A percentile compares a stretch with the other conserved stretches of the same genome.
Conservation (phyloP, 2,888 invertebrate genomes). For the Syrista parreyssii region DNA sequence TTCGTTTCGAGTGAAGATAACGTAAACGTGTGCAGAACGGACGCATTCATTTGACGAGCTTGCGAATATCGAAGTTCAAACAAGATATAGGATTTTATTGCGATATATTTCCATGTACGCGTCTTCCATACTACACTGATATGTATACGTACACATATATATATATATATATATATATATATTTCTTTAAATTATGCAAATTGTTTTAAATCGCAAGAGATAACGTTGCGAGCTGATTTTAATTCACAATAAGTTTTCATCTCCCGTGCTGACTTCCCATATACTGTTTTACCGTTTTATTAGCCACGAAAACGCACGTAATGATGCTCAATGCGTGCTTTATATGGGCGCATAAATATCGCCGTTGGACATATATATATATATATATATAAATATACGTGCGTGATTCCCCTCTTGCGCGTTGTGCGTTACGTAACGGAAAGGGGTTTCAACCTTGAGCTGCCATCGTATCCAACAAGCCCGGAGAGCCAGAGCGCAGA, state of each 20-base stretch:
- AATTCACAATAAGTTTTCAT: not conserved
- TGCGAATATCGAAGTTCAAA: not conserved
- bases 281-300: not conserved
- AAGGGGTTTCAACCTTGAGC: slow-evolving; percentile 7
- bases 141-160: no score
- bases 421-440: slow-evolving; percentile 2
- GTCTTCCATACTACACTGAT: no score
- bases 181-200: not conserved
- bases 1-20: not conserved
- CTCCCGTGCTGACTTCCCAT: not conserved
- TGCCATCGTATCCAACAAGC: not conserved
- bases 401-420: not conserved
- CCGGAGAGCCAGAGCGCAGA: slow-evolving; percentile 5
- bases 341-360: not conserved
- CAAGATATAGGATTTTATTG: not conserved
- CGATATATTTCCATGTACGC: not conserved
- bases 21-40: not conserved
- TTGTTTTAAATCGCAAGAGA: not conserved
- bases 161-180: not conserved
- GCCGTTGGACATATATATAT: not conserved
- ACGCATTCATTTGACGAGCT: not conserved
- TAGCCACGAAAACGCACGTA: not conserved
- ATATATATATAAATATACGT: not conserved
- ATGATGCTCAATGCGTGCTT: not conserved
- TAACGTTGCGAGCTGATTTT: not conserved